A percentile compares a stretch with the other conserved stretches of the same genome.
Evolutionary conservation across 2,888 invertebrate genomes (phyloP).

Genomic region (Agrypnus murinus): DNA sequence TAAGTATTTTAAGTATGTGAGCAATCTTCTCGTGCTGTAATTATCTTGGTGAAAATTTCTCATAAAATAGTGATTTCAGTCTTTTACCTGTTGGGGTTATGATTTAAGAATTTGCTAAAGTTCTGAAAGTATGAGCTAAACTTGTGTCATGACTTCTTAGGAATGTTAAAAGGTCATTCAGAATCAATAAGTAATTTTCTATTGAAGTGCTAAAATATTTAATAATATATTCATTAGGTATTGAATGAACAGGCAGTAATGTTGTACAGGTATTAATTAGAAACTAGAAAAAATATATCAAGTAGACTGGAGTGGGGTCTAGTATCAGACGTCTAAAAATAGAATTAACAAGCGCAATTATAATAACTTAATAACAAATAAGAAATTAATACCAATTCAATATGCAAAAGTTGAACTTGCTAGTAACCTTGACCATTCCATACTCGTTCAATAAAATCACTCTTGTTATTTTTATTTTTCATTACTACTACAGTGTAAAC

Average conservation of each 20-base stretch:
- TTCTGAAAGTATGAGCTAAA: not conserved
- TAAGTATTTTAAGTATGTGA: too few relatives aligned
- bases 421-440: constrained; percentile 37
- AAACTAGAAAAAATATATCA: too few relatives aligned
- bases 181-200: too few relatives aligned
- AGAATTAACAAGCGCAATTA: not conserved
- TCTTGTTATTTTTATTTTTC: too few relatives aligned
- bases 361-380: constrained; percentile 10
- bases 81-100: not conserved
- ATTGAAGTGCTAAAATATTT: too few relatives aligned
- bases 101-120: not conserved
- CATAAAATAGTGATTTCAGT: not conserved
- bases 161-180: not conserved
- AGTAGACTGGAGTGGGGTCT: too few relatives aligned
- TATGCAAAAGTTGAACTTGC: constrained; percentile 31
- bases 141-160: not conserved
- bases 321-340: not conserved
- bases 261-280: too few relatives aligned
- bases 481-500: constrained; percentile 25
- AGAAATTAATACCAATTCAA: constrained; percentile 13
- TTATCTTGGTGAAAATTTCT: too few relatives aligned
- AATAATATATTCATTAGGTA: too few relatives aligned
- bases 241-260: too few relatives aligned
- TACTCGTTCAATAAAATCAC: constrained; percentile 21
- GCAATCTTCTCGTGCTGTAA: too few relatives aligned